Evolutionary conservation across 1,140 invertebrate genomes (phyloP).

Genomic region (Trichonephila inaurata): DNA sequence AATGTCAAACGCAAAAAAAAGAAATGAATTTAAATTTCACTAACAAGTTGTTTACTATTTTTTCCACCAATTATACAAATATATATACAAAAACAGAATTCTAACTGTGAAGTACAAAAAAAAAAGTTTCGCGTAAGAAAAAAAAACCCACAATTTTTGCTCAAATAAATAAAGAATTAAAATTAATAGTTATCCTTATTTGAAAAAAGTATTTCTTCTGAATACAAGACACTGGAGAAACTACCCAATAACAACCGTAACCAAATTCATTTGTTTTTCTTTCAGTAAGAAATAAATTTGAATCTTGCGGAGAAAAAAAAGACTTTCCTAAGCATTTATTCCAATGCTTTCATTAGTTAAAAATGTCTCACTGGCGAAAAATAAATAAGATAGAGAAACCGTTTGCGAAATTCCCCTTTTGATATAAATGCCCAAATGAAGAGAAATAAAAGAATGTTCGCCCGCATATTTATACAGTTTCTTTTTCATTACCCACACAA

Average conservation of each 20-base stretch:
- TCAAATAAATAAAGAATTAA: not conserved
- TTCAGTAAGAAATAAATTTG: not conserved
- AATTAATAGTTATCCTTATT: not conserved
- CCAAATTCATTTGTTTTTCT: not conserved
- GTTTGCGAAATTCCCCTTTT: not conserved
- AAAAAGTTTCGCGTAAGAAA: not conserved
- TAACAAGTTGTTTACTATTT: too few species aligned
- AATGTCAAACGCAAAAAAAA: too few species aligned
- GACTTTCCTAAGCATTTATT: not conserved
- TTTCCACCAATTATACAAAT: too few species aligned
- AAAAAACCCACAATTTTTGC: not conserved
- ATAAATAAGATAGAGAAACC: not conserved
- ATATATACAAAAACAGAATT: too few species aligned
- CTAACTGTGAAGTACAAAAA: too few species aligned
- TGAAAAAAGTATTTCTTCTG: not conserved
- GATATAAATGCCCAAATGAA: not conserved
- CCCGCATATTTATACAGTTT: not conserved
- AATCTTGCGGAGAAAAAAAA: not conserved
- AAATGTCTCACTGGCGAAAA: not conserved
- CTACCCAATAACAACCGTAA: not conserved
- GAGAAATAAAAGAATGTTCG: not conserved
- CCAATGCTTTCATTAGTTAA: not conserved
- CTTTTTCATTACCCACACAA: not conserved
- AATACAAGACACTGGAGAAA: not conserved
- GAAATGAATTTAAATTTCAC: too few species aligned